Percentiles rank a stretch among this genome's conserved stretches.
Conservation (phyloP, 2,113 vertebrate species). For the Corvus cornix region DNA sequence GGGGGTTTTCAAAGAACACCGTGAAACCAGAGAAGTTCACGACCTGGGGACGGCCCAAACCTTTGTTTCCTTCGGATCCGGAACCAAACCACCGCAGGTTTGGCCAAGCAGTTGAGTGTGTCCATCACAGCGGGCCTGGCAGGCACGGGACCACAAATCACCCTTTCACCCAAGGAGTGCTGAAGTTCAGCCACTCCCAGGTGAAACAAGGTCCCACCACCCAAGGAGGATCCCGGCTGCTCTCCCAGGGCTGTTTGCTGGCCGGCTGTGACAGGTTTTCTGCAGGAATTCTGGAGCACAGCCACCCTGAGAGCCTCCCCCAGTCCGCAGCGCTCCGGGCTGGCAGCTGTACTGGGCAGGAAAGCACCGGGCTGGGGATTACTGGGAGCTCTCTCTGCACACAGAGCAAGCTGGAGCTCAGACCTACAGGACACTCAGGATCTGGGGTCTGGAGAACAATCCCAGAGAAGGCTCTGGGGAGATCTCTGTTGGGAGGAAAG, state of each 20-base stretch:
- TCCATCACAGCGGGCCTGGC: neutral
- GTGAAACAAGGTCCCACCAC: neutral
- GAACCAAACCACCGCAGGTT: neutral
- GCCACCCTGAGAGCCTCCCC: neutral
- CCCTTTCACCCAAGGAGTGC: neutral
- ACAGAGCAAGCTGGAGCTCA: neutral
- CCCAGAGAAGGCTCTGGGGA: neutral
- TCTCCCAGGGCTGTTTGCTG: neutral
- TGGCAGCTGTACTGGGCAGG: neutral
- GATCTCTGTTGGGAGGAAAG: neutral
- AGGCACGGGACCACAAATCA: neutral
- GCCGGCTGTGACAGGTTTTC: neutral
- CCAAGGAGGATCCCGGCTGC: neutral
- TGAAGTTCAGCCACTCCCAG: neutral
- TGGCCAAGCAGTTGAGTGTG: neutral
- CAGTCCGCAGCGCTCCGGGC: neutral
- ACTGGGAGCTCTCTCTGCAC: neutral
- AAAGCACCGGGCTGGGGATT: neutral
- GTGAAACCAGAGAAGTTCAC: neutral
- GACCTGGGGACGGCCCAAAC: neutral
- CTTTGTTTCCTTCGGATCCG: neutral
- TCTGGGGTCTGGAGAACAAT: neutral
- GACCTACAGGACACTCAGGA: neutral
- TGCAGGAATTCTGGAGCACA: neutral
- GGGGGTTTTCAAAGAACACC: conserved; percentile 2